Evolutionary conservation across 2,113 vertebrate genomes (phyloP), one percentile per base, ranked within the genome.

Genomic region (Egretta garzetta): DNA sequence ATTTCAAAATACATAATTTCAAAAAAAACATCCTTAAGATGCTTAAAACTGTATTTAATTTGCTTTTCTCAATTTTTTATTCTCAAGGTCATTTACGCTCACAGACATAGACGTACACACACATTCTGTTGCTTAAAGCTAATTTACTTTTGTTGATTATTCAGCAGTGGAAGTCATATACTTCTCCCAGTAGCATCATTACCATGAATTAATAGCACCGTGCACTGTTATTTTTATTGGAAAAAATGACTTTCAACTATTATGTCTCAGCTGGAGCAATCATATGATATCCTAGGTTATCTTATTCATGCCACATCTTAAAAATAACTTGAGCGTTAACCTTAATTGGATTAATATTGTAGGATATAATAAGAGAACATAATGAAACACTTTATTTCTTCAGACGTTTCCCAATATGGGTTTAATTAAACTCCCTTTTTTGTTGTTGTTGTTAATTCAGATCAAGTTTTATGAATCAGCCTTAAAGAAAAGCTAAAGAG

Each of bases 91-190:
- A 85, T 92, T 91, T 89, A 88, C 59, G 24, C 59, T 95, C 53
- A 50, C 21, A 73, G 35, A 84, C 64, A 39, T 4, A 90, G 50
- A 82, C 45, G 62, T 27, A 80, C 30, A 67, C 5, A 64, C 32
- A 63, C n/a, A 71, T 92, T 95, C 82, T 75, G 14, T 91, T 86
- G 70, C 76, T 92, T 92, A 87, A 94, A 96, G 50, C 80, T 87
- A 91, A 96, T 95, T 95, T 96, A 92, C 76, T 96, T 95, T 35
- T 89, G 80, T 93, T 91, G 94, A 95, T 96, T 96, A 96, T 96
- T 96, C 77, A 86, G 81, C 85, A 93, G 53, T 93, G 24, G 84
- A 90, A 94, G 66, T 76, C 87, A 70, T 71, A 84, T 10, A 71
- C 68, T 91, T 93, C 56, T 96, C 95, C 86, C 94, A 27, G 45